These are phyloP conservation scores for Oenanthe oenanthe DNA, from an alignment of 2,113 vertebrate genomes.

Conservation along the genomic window DNA sequence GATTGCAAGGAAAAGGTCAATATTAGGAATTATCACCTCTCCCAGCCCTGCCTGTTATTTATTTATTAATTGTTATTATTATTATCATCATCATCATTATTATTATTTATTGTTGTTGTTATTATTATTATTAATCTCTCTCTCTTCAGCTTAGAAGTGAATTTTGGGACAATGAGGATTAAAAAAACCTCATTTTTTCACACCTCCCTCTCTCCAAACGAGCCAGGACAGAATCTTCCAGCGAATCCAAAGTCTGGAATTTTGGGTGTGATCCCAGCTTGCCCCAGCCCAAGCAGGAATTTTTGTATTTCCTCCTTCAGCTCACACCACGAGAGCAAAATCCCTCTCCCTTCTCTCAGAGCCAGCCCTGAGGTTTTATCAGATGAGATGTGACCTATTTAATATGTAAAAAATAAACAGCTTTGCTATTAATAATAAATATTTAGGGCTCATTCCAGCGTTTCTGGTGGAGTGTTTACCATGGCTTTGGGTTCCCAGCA, in stretches of 20 bases:
- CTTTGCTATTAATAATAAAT: conserved; percentile 67
- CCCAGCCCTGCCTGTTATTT: too few species aligned
- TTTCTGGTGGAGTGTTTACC: not conserved
- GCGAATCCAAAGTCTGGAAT: too few species aligned
- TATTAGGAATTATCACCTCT: too few species aligned
- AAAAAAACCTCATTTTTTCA: not conserved
- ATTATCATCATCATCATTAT: too few species aligned
- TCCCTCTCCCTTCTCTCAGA: not conserved
- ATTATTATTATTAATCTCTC: too few species aligned
- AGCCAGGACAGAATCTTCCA: not conserved
- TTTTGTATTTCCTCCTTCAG: not conserved
- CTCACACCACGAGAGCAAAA: not conserved
- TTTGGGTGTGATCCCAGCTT: not conserved
- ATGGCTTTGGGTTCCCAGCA: not conserved
- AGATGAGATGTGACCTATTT: conserved; percentile 59
- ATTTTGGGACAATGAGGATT: not conserved
- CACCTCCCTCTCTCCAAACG: too few species aligned
- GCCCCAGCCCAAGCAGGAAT: not conserved
- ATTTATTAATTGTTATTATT: too few species aligned
- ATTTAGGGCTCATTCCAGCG: conserved; percentile 37
- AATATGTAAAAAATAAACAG: conserved; percentile 55
- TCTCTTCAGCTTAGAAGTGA: not conserved
- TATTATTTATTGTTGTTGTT: too few species aligned
- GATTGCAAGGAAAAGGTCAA: too few species aligned
- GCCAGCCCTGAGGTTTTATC: conserved; percentile 8